Conservation (phyloP, 2,888 invertebrate species). For the Axea sp. region DNA sequence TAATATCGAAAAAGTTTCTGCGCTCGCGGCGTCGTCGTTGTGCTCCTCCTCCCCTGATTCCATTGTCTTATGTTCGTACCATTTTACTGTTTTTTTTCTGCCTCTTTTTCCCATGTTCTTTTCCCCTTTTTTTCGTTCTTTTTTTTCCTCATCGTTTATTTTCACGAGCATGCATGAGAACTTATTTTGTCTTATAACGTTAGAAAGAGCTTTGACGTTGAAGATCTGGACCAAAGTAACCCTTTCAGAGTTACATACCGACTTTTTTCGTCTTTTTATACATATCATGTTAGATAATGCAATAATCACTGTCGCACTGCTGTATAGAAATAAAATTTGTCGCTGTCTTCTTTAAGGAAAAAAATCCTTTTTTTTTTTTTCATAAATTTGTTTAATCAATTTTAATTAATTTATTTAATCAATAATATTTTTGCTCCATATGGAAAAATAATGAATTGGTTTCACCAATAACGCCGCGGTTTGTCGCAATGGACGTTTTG, state of each 20-base stretch:
- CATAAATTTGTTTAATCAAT: too few relatives aligned
- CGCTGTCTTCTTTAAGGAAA: too few relatives aligned
- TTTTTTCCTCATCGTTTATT: constrained; percentile 10
- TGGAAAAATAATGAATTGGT: too few relatives aligned
- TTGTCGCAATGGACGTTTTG: too few relatives aligned
- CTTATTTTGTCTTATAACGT: constrained; percentile 26
- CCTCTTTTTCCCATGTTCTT: constrained; percentile 28
- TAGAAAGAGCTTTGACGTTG: constrained; percentile 16
- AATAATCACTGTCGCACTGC: constrained; percentile 14
- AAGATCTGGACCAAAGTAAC: constrained; percentile 23
- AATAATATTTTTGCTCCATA: too few relatives aligned
- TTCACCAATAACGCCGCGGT: too few relatives aligned
- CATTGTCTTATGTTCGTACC: constrained; percentile 67
- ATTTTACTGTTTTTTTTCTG: constrained; percentile 53
- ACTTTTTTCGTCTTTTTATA: constrained; percentile 4
- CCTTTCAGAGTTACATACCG: constrained; percentile 2
- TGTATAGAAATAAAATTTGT: too few relatives aligned
- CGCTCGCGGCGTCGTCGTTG: constrained; percentile 42
- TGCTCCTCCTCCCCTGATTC: constrained; percentile 38
- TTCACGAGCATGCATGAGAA: constrained; percentile 10
- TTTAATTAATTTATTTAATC: too few relatives aligned
- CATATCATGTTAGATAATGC: constrained; percentile 17
- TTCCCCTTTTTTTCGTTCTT: constrained; percentile 1
- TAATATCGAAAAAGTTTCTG: constrained; percentile 68
- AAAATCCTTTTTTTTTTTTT: too few relatives aligned